Base-by-base conservation (phyloP, 2,113 vertebrate species). In the Ophthalmolycus amberensis region DNA sequence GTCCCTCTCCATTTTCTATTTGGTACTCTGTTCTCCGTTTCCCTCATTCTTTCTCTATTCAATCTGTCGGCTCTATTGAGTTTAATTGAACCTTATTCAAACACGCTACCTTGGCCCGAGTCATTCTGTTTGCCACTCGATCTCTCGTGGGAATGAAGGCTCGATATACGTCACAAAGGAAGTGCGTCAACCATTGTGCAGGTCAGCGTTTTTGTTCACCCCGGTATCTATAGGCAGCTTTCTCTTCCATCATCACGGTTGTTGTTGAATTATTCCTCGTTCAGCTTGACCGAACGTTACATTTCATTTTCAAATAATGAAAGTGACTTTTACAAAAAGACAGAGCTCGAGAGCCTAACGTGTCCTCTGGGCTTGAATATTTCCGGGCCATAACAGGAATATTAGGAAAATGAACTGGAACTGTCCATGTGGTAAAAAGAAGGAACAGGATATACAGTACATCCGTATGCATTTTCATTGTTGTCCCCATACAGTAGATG, bases 1-100 rank as follows among this genome's bases (percentile, higher is more conserved):
- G 32, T 78, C 38, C 9, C 42, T 34, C 14, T 68, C 14, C 27
- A 34, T 67, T 65, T 27, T 87, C 54, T 73, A 4, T 14, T 66
- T 77, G 34, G 48, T 70, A 29, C 58, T 63, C 64, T 64, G 7
- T 40, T 70, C 59, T 60, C 20, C 1, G 12, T 59, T 38, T 16
- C 9, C 25, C 56, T 79, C 62, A 37, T 42, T 64, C 4, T 68
- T 50, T n/a, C 54, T 42, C 25, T 42, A 6, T 50, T 60, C 25
- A 50, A 63, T 42, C 20, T 58, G 10, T 54, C 75, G 44, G 15
- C 46, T 69, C 62, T 48, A 18, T 63, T 68, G 20, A 69, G 1
- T 68, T 69, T 50, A 38, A 22, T 72, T 60, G 10, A 84, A 29
- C 20, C 68, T 1, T 52, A 27, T 44, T 71, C 34, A 15, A 75